These are phyloP conservation scores for Parapsyche elsis DNA, from an alignment of 1,140 invertebrate genomes.

Conservation along the genomic window DNA sequence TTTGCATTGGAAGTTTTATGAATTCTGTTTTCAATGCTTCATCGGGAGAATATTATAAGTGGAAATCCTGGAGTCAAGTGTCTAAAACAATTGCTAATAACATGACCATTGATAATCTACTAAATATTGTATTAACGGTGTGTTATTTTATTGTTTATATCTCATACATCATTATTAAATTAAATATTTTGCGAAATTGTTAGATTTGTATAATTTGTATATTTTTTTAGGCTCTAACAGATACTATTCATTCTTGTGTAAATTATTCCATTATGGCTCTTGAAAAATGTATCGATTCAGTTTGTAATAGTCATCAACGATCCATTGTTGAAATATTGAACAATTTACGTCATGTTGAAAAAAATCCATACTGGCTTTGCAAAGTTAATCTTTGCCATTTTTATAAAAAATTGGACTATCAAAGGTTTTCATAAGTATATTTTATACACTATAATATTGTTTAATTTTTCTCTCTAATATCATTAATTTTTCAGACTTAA, in stretches of 20 bases:
- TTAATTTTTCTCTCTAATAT: conserved; percentile 17
- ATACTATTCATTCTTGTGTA: conserved; percentile 76
- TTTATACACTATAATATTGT: conserved; percentile 26
- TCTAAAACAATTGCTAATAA: conserved; percentile 60
- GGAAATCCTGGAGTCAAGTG: conserved; percentile 62
- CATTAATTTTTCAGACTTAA: conserved; percentile 60
- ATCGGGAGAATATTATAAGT: conserved; percentile 68
- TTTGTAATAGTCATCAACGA: conserved; percentile 73
- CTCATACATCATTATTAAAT: conserved; percentile 21
- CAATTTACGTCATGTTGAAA: conserved; percentile 71
- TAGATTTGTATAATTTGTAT: conserved; percentile 38
- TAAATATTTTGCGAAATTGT: conserved; percentile 19
- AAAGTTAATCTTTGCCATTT: conserved; percentile 74
- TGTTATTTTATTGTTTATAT: conserved; percentile 48
- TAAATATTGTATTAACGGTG: conserved; percentile 69
- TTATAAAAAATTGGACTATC: conserved; percentile 62
- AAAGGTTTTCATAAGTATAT: conserved; percentile 58
- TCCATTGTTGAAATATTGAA: conserved; percentile 69
- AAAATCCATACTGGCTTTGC: conserved; percentile 88
- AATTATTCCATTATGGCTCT: conserved; percentile 73
- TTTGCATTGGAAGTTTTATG: conserved; percentile 76
- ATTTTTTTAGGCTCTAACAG: conserved; percentile 72
- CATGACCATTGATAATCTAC: conserved; percentile 65
- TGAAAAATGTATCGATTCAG: conserved; percentile 68
- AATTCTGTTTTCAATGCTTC: conserved; percentile 71